These are phyloP conservation scores for Catharus fuscescens DNA, from an alignment of 2,113 vertebrate genomes.

Conservation along the genomic window DNA sequence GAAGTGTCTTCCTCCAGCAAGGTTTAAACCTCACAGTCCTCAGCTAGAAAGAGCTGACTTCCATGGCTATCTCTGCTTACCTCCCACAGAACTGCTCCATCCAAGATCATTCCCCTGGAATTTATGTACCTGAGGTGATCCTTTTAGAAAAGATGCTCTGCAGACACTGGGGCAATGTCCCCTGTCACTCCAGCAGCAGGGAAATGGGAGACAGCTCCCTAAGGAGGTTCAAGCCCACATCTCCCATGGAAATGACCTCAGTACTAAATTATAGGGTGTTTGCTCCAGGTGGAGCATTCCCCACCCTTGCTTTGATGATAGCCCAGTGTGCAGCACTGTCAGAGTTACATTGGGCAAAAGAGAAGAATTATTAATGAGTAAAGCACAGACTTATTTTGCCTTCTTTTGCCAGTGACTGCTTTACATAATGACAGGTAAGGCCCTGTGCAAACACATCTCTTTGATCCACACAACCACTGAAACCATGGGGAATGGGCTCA, in stretches of 20 bases:
- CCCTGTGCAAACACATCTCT: not conserved
- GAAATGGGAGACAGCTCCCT: not conserved
- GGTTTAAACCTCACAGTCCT: not conserved
- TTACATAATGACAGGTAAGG: not conserved
- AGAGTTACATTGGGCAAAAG: not conserved
- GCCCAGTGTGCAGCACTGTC: not conserved
- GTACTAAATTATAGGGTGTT: conserved; percentile 18
- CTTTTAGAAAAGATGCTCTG: not conserved
- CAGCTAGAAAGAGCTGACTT: not conserved
- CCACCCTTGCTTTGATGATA: conserved; percentile 50
- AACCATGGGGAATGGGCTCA: not conserved
- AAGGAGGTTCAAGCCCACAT: not conserved
- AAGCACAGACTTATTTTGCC: not conserved
- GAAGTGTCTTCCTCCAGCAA: not conserved
- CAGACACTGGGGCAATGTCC: not conserved
- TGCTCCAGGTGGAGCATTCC: not conserved
- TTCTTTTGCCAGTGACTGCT: not conserved
- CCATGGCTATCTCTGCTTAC: not conserved
- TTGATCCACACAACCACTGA: not conserved
- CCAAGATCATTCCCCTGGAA: not conserved
- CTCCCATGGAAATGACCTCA: conserved; percentile 7
- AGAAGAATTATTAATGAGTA: conserved; percentile 5
- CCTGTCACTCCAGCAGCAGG: not conserved
- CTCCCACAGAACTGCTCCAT: not conserved
- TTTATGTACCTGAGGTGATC: not conserved